Percentiles rank a stretch among this genome's conserved stretches.
These are phyloP conservation scores for Myodes glareolus DNA, from an alignment of 2,113 vertebrate species.

Conservation along the genomic window DNA sequence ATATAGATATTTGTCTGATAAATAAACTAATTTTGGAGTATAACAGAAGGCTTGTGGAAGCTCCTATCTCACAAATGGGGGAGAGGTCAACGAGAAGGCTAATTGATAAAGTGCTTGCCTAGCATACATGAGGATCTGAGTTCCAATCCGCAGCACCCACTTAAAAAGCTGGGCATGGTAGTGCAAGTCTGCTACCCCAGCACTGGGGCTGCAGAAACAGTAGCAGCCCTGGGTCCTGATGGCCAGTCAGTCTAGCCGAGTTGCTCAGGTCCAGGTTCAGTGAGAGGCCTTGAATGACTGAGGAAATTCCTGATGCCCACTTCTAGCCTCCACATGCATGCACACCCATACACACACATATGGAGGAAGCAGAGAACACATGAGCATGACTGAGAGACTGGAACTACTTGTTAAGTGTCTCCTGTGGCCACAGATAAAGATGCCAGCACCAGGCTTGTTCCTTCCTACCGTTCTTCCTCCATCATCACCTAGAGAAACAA, in stretches of 20 bases:
- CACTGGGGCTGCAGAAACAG: not conserved
- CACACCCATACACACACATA: not conserved
- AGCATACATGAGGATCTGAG: not conserved
- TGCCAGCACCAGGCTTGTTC: not conserved
- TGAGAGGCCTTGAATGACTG: not conserved
- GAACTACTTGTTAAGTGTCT: not conserved
- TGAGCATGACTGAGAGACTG: not conserved
- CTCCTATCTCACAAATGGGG: not conserved
- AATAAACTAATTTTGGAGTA: not conserved
- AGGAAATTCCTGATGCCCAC: not conserved
- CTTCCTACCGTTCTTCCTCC: not conserved
- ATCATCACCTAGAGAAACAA: not conserved
- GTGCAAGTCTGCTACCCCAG: not conserved
- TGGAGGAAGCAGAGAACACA: not conserved
- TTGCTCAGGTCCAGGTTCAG: not conserved
- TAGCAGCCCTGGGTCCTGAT: not conserved
- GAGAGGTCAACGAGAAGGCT: too few relatives aligned
- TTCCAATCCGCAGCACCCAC: not conserved
- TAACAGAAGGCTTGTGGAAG: not conserved
- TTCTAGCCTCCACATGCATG: not conserved
- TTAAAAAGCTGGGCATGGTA: not conserved
- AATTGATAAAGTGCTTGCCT: not conserved
- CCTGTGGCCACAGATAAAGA: not conserved
- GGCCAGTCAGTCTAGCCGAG: not conserved
- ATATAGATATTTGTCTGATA: not conserved